Conservation (phyloP, 2,797 vertebrate genomes). For the Anniella stebbinsi region DNA sequence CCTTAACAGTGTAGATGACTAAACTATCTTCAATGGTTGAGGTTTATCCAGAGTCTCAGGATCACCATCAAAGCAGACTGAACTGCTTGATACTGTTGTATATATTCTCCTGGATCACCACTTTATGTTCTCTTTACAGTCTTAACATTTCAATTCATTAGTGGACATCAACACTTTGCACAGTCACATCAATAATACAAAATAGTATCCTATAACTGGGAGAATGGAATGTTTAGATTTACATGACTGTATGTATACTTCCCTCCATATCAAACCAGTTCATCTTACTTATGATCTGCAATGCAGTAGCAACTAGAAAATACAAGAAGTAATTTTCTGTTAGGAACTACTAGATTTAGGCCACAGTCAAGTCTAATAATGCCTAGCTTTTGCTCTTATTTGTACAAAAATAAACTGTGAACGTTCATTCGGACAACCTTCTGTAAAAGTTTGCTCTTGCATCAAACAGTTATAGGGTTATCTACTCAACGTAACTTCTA, state of each 20-base stretch:
- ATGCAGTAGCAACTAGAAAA: conserved; percentile 44
- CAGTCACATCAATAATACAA: conserved; percentile 54
- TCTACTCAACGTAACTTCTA: conserved; percentile 36
- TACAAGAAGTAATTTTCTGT: conserved; percentile 47
- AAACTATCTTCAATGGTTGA: conserved; percentile 67
- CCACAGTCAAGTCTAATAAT: conserved; percentile 34
- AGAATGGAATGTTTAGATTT: conserved; percentile 66
- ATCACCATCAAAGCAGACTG: conserved; percentile 50
- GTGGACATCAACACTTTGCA: conserved; percentile 44
- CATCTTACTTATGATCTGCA: conserved; percentile 34
- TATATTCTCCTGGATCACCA: conserved; percentile 44
- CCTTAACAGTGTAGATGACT: conserved; percentile 53
- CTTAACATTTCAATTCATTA: conserved; percentile 50
- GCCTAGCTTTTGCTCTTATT: conserved; percentile 44
- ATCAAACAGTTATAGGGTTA: not conserved
- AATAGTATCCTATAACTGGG: conserved; percentile 24
- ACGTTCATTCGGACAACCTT: conserved; percentile 58
- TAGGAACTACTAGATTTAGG: conserved; percentile 45
- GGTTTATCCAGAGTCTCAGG: conserved; percentile 62
- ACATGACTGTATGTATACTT: conserved; percentile 53
- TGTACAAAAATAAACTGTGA: conserved; percentile 70
- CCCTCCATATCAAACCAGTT: conserved; percentile 58
- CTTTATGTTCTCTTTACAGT: conserved; percentile 43
- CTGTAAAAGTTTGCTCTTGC: conserved; percentile 51
- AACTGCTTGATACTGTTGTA: conserved; percentile 64